A percentile compares a stretch with the other conserved stretches of the same genome.
These are phyloP conservation scores for Phyllotreta striolata DNA, from an alignment of 2,888 invertebrate species.

Conservation along the genomic window DNA sequence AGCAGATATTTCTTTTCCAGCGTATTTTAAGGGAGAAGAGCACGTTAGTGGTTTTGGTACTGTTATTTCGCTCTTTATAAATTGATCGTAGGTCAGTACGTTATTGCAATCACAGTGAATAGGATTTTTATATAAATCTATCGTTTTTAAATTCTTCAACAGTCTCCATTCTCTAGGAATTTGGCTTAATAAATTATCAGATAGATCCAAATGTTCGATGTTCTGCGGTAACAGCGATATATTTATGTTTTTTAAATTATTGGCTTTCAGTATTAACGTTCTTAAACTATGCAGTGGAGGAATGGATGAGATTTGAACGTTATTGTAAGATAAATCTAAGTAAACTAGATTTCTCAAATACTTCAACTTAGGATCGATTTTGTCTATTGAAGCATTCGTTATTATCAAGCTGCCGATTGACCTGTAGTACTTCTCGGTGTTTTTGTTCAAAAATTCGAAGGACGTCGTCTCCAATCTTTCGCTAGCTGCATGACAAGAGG, in stretches of 20 bases:
- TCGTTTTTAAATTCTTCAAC: constrained; percentile 66
- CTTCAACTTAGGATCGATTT: constrained; percentile 54
- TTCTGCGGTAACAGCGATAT: constrained; percentile 53
- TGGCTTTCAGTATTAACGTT: constrained; percentile 52
- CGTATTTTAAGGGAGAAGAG: constrained; percentile 50
- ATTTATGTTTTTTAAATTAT: constrained; percentile 52
- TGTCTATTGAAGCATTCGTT: constrained; percentile 49
- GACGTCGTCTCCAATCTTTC: constrained; percentile 72
- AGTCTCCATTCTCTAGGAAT: constrained; percentile 65
- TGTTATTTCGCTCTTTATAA: constrained; percentile 57
- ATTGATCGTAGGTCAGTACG: constrained; percentile 68
- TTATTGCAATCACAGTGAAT: constrained; percentile 77
- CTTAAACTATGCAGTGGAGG: constrained; percentile 53
- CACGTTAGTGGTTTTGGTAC: constrained; percentile 54
- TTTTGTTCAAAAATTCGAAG: constrained; percentile 79
- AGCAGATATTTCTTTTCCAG: constrained; percentile 49
- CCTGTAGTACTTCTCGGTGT: constrained; percentile 51
- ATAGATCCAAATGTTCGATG: constrained; percentile 65
- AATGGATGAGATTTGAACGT: constrained; percentile 44
- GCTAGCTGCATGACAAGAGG: constrained; percentile 70
- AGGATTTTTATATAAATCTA: constrained; percentile 74
- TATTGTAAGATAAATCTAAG: constrained; percentile 55
- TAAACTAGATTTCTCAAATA: constrained; percentile 53
- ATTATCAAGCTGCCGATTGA: constrained; percentile 52
- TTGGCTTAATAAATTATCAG: constrained; percentile 69